These are phyloP conservation scores for Ariolimax columbianus DNA, from an alignment of 2,888 invertebrate species.

Conservation along the genomic window DNA sequence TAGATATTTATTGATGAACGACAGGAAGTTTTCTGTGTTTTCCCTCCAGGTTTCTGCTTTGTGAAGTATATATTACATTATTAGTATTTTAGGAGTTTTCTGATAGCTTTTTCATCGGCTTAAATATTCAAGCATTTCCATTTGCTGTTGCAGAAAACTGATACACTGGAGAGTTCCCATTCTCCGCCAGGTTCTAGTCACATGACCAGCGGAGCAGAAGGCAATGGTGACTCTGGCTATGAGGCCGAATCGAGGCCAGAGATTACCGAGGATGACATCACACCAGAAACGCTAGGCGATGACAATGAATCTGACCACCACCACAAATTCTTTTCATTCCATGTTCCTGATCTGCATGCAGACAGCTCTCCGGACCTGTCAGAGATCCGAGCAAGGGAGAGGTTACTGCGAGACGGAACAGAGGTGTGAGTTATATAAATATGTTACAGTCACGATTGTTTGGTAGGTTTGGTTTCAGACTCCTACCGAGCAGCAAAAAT, in stretches of 20 bases:
- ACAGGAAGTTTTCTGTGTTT: too few species aligned
- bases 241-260: conserved; percentile 70
- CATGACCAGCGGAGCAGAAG: conserved; percentile 51
- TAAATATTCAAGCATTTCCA: not conserved
- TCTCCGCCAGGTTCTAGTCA: conserved; percentile 52
- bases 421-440: conserved; percentile 32
- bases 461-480: too few species aligned
- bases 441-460: not conserved
- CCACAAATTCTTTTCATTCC: conserved; percentile 49
- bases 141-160: conserved; percentile 36
- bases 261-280: conserved; percentile 58
- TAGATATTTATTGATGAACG: too few species aligned
- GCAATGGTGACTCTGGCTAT: conserved; percentile 73
- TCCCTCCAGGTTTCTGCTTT: too few species aligned
- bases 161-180: conserved; percentile 36
- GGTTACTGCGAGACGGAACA: conserved; percentile 42
- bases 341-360: conserved; percentile 43
- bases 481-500: too few species aligned
- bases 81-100: too few species aligned
- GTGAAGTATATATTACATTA: too few species aligned
- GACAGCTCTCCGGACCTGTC: conserved; percentile 44
- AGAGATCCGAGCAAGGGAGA: conserved; percentile 32
- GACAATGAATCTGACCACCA: conserved; percentile 46
- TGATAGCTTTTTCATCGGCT: not conserved
- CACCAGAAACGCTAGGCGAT: conserved; percentile 57